Evolutionary conservation across 2,113 vertebrate species (phyloP).

Genomic region (Chaenocephalus aceratus): DNA sequence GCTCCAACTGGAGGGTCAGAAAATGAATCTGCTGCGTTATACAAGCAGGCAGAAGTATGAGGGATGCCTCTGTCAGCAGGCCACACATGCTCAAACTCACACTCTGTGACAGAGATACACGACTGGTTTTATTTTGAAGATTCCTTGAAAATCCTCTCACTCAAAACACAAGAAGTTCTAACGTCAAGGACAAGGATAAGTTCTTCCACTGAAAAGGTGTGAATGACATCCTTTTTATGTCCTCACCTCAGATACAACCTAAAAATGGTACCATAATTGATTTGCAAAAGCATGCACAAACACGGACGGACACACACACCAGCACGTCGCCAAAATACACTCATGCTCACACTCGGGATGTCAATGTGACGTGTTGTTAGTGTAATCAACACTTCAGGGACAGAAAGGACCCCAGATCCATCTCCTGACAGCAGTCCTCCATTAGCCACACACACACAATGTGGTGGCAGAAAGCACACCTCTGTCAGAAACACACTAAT

Average conservation of each 20-base stretch:
- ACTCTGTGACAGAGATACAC: neutral
- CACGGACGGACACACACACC: conserved; percentile 5
- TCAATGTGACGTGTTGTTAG: conserved; percentile 65
- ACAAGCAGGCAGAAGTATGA: conserved; percentile 33
- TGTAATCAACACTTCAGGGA: conserved; percentile 71
- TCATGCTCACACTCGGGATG: conserved; percentile 44
- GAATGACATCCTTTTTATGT: conserved; percentile 24
- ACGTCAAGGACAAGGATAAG: neutral
- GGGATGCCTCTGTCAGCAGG: conserved; percentile 17
- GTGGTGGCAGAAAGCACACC: conserved; percentile 13
- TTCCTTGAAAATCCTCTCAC: neutral
- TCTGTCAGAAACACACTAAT: conserved; percentile 34
- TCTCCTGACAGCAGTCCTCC: conserved; percentile 70
- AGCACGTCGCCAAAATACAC: conserved; percentile 42
- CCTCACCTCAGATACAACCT: conserved; percentile 5
- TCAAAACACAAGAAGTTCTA: neutral
- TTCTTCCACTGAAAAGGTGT: conserved; percentile 6
- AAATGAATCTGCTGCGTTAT: conserved; percentile 54
- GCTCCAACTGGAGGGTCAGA: conserved; percentile 28
- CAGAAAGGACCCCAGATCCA: conserved; percentile 60
- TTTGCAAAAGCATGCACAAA: conserved; percentile 24
- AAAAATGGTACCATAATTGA: neutral
- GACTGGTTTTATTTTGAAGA: neutral
- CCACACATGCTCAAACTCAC: conserved; percentile 6
- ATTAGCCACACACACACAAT: conserved; percentile 54